phyloP scores from a whole-genome alignment of 92 coral and sea anemone genomes.

The Parazoanthus darwini region DNA sequence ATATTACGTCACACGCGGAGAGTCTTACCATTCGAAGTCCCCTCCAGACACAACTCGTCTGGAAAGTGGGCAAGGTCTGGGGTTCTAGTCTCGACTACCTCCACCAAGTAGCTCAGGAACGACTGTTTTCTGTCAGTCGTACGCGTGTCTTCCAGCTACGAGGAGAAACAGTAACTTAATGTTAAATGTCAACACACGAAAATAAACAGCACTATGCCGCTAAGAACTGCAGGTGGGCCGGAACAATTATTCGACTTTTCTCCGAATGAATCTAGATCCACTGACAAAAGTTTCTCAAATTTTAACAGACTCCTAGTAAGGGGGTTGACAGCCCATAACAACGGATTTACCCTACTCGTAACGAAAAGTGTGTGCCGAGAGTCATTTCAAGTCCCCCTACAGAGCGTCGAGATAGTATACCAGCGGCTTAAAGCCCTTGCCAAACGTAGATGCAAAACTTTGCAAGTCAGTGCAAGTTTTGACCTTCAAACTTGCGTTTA shows the following conservation, averaged over 20 bases:
- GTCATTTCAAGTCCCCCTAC: neutral
- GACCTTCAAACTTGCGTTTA: too few relatives aligned
- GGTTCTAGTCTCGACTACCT: conserved; percentile 68
- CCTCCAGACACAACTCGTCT: conserved; percentile 75
- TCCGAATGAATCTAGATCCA: too few relatives aligned
- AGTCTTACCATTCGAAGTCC: conserved; percentile 82
- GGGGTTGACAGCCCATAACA: too few relatives aligned
- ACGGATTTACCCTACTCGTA: too few relatives aligned
- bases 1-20: neutral
- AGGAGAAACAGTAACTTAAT: neutral
- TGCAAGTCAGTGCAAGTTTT: too few relatives aligned
- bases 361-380: too few relatives aligned
- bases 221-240: neutral
- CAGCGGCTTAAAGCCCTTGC: too few relatives aligned
- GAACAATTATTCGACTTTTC: too few relatives aligned
- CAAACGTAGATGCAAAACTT: too few relatives aligned
- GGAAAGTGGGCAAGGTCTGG: conserved; percentile 79
- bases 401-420: neutral
- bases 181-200: neutral
- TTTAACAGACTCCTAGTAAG: too few relatives aligned
- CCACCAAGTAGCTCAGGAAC: conserved; percentile 79
- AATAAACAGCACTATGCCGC: neutral
- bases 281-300: too few relatives aligned
- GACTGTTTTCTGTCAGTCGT: conserved; percentile 91
- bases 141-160: conserved; percentile 87